Percentiles rank a stretch among this genome's conserved stretches.
These are phyloP conservation scores for Arnoldichthys spilopterus DNA, from an alignment of 2,797 vertebrate genomes.

Conservation along the genomic window DNA sequence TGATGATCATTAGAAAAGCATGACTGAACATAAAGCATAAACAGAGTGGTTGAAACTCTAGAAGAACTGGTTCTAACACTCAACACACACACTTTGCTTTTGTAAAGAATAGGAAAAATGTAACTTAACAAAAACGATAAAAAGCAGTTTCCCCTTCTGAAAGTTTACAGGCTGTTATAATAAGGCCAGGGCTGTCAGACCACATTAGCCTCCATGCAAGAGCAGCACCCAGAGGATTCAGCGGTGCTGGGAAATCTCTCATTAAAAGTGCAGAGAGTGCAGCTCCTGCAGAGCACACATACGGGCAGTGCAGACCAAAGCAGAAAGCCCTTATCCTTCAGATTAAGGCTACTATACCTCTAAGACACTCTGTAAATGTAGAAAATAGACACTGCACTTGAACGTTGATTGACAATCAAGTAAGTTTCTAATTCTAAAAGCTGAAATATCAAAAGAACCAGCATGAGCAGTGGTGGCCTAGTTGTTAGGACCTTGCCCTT, in stretches of 20 bases:
- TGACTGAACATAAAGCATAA: neutral
- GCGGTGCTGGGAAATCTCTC: slow-evolving; percentile 68
- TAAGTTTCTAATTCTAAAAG: neutral
- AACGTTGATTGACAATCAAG: neutral
- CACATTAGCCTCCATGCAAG: slow-evolving; percentile 70
- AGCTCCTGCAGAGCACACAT: slow-evolving; percentile 57
- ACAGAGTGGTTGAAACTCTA: neutral
- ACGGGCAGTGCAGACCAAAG: slow-evolving; percentile 49
- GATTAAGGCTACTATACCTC: slow-evolving; percentile 42
- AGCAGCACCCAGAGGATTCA: slow-evolving; percentile 67
- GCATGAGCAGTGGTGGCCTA: too few relatives aligned
- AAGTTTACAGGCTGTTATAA: slow-evolving; percentile 67
- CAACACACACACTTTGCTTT: neutral
- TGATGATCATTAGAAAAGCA: neutral
- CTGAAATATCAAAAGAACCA: neutral
- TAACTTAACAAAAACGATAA: slow-evolving; percentile 15
- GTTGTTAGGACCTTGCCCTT: too few relatives aligned
- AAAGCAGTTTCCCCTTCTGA: slow-evolving; percentile 36
- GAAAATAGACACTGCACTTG: too few relatives aligned
- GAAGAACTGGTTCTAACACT: neutral
- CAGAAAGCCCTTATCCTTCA: slow-evolving; percentile 60
- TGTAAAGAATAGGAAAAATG: neutral
- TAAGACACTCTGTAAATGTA: neutral
- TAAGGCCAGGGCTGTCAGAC: slow-evolving; percentile 74
- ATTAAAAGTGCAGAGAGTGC: slow-evolving; percentile 75